phyloP scores from a whole-genome alignment of 1,140 invertebrate species.

The Adelges cooleyi region DNA sequence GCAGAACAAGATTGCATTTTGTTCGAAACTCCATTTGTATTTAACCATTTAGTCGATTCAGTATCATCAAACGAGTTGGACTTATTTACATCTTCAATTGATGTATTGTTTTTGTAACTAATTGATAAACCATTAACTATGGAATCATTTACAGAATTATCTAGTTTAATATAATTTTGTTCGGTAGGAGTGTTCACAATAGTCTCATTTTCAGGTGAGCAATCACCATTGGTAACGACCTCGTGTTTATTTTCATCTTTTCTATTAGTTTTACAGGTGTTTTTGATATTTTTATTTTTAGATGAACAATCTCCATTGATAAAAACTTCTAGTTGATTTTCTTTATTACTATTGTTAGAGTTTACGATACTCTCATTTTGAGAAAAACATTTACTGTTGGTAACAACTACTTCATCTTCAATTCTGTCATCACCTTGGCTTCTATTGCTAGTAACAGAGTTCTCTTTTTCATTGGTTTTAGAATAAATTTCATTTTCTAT shows the following conservation, averaged over 20 bases:
- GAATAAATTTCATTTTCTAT: neutral
- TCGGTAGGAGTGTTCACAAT: neutral
- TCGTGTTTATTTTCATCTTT: neutral
- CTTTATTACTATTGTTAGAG: too few species aligned
- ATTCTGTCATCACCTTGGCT: too few species aligned
- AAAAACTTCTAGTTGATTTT: too few species aligned
- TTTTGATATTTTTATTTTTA: neutral
- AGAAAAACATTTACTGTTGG: too few species aligned
- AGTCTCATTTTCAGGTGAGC: neutral
- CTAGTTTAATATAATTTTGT: neutral
- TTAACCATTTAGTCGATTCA: neutral
- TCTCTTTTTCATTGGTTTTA: too few species aligned
- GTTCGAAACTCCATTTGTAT: neutral
- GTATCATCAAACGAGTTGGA: neutral
- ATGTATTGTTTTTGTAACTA: too few species aligned
- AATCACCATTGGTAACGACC: neutral
- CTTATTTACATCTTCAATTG: neutral
- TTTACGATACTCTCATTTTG: too few species aligned
- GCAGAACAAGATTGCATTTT: slow-evolving; percentile 1
- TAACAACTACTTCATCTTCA: too few species aligned
- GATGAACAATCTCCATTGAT: too few species aligned
- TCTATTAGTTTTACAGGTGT: neutral
- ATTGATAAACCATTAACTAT: neutral
- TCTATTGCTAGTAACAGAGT: too few species aligned
- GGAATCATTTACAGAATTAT: neutral